Conservation (phyloP, 2,113 vertebrate genomes). For the Synchiropus splendidus region DNA sequence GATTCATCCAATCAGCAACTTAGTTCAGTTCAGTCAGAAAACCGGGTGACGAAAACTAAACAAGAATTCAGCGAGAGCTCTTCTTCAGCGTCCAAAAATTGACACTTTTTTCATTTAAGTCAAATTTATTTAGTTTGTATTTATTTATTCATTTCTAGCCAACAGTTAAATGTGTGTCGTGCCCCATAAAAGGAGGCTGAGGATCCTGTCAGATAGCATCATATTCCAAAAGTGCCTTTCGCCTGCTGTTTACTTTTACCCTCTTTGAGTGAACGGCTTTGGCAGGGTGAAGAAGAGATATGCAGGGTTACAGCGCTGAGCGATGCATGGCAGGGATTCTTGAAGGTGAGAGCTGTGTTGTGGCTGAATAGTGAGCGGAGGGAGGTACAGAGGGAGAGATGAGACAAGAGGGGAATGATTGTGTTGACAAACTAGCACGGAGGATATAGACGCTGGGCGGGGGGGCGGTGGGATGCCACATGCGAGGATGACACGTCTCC, state of each 20-base stretch:
- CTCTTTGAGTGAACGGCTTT: slow-evolving; percentile 1
- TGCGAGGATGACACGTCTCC: slow-evolving; percentile 41
- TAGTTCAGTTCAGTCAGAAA: no score
- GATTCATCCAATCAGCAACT: no score
- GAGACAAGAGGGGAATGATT: slow-evolving; percentile 6
- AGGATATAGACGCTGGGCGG: slow-evolving; percentile 8
- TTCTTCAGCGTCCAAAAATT: no score
- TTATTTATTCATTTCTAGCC: no score
- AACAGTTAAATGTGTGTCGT: no score
- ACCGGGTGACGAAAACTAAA: no score
- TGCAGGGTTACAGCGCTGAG: slow-evolving; percentile 7
- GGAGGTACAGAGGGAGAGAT: background rate
- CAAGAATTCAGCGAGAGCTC: no score
- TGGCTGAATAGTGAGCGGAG: slow-evolving; percentile 3
- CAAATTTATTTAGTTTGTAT: no score
- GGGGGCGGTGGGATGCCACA: slow-evolving; percentile 28
- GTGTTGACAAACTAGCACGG: slow-evolving; percentile 13
- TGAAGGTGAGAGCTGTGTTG: slow-evolving; percentile 9
- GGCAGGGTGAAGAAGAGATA: slow-evolving; percentile 9
- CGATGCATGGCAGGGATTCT: slow-evolving; percentile 7
- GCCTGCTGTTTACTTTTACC: background rate
- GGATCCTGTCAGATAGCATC: no score
- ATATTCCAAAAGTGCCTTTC: background rate
- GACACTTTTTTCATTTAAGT: no score
- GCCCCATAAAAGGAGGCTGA: no score